These are phyloP conservation scores for Drosophila sucinea DNA, from an alignment of 1,140 invertebrate species.

Conservation along the genomic window DNA sequence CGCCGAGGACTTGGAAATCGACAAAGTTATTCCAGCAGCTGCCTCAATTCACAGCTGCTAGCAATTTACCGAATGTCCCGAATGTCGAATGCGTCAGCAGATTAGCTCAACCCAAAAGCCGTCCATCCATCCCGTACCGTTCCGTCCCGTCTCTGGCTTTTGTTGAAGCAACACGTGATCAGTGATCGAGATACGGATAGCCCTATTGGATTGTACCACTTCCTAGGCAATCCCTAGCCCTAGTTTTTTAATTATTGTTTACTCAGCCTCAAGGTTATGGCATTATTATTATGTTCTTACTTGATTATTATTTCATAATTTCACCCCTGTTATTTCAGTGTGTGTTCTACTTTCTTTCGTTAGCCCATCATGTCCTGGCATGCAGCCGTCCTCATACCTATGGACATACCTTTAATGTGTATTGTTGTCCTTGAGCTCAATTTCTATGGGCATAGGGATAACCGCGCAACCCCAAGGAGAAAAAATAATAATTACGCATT, in stretches of 20 bases:
- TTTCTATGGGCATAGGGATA: constrained; percentile 31
- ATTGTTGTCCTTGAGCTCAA: constrained; percentile 61
- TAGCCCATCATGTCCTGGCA: constrained; percentile 54
- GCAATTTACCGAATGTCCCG: constrained; percentile 37
- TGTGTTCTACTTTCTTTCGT: constrained; percentile 55
- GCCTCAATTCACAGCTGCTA: constrained; percentile 51
- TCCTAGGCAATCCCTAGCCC: constrained; percentile 13
- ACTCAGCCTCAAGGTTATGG: constrained; percentile 72
- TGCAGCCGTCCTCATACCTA: constrained; percentile 47
- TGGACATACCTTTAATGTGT: constrained; percentile 2
- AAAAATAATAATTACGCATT: constrained; percentile 63
- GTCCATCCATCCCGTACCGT: not conserved
- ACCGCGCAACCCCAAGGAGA: constrained; percentile 68
- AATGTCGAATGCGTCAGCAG: constrained; percentile 45
- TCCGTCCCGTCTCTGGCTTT: constrained; percentile 14
- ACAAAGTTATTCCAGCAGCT: constrained; percentile 42
- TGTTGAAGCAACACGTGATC: constrained; percentile 69
- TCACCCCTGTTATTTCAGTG: constrained; percentile 32
- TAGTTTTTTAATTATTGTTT: constrained; percentile 71
- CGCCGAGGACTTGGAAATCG: not conserved
- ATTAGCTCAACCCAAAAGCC: constrained; percentile 39
- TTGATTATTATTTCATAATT: constrained; percentile 79
- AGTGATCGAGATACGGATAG: constrained; percentile 31
- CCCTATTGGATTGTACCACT: not conserved
- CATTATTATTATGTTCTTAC: constrained; percentile 66